Conservation (phyloP, 1,140 invertebrate species). For the Apis florea region DNA sequence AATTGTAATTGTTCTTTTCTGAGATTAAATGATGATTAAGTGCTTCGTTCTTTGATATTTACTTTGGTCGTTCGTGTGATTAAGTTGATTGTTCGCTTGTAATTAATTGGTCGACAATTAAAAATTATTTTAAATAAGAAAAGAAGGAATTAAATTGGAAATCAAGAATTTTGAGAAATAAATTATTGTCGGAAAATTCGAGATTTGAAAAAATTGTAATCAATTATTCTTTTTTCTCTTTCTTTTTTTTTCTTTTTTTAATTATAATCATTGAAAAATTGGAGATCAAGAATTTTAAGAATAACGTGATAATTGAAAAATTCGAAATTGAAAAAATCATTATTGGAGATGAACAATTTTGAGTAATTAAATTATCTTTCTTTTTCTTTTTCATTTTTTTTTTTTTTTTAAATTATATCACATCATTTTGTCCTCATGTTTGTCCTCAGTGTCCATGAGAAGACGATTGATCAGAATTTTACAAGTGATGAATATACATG, state of each 20-base stretch:
- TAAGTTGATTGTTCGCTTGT: neutral
- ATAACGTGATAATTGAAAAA: neutral
- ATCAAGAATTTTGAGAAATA: too few species aligned
- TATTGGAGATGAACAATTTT: neutral
- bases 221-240: neutral
- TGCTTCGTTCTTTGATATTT: neutral
- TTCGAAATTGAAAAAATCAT: neutral
- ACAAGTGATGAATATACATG: neutral
- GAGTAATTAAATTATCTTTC: neutral
- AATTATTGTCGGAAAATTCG: neutral
- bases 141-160: neutral
- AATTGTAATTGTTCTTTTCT: neutral
- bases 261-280: too few species aligned
- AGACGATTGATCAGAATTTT: too few species aligned
- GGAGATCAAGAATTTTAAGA: neutral
- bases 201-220: neutral
- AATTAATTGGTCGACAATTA: neutral
- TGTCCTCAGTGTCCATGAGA: neutral
- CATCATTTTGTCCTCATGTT: neutral
- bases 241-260: too few species aligned
- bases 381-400: neutral
- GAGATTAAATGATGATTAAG: neutral
- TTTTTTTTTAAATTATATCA: too few species aligned
- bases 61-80: neutral
- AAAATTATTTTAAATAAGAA: neutral